phyloP scores from a whole-genome alignment of 2,797 vertebrate genomes.

The Takifugu ocellatus region DNA sequence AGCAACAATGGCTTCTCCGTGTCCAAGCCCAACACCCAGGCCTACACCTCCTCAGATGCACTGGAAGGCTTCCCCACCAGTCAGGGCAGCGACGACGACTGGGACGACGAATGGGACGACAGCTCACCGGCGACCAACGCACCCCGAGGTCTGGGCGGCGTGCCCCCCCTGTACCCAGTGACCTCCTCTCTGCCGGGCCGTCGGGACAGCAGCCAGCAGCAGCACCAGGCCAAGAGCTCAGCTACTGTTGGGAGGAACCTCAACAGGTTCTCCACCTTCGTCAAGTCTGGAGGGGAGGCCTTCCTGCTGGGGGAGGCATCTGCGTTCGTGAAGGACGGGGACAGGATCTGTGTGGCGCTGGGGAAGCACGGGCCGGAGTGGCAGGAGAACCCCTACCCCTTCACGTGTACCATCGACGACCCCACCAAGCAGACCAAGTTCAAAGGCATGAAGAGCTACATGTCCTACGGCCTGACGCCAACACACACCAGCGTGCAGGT shows the following conservation, averaged over 20 bases:
- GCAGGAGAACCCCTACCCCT: conserved; percentile 90
- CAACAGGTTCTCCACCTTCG: conserved; percentile 94
- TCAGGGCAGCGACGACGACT: conserved; percentile 83
- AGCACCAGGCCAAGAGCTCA: conserved; percentile 83
- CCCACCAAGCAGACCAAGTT: conserved; percentile 98
- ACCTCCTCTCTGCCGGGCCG: conserved; percentile 66
- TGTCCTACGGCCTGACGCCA: conserved; percentile 92
- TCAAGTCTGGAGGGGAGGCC: conserved; percentile 93
- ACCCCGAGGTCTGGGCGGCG: conserved; percentile 56
- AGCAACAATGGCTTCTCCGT: conserved; percentile 58
- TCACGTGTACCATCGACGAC: conserved; percentile 91
- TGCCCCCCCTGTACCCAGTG: conserved; percentile 57
- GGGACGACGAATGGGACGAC: conserved; percentile 93
- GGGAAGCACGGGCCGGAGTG: conserved; percentile 87
- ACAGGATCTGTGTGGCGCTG: conserved; percentile 87
- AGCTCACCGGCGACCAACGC: conserved; percentile 71
- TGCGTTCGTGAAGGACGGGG: conserved; percentile 87
- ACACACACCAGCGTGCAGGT: conserved; percentile 87
- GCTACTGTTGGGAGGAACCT: conserved; percentile 91
- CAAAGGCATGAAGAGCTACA: conserved; percentile 99
- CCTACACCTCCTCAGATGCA: conserved; percentile 35
- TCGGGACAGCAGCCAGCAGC: conserved; percentile 70
- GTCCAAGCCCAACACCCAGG: conserved; percentile 55
- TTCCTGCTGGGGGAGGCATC: conserved; percentile 90
- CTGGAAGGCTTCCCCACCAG: conserved; percentile 73